phyloP scores from a whole-genome alignment of 2,113 vertebrate species.

The Haplochromis vanheusdeni region DNA sequence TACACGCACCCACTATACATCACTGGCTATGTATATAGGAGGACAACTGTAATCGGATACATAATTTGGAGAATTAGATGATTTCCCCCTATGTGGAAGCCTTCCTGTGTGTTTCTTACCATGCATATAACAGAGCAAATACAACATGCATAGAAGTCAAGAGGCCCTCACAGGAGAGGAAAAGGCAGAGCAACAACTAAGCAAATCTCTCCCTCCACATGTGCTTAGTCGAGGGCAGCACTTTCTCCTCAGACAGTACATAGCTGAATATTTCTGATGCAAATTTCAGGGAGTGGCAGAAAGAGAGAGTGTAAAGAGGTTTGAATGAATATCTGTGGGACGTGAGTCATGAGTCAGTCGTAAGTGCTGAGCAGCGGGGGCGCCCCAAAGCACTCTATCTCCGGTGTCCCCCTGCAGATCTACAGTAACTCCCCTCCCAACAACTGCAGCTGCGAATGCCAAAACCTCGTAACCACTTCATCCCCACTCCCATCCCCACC shows the following conservation, averaged over 20 bases:
- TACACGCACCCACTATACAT: not conserved
- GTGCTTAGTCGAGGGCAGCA: not conserved
- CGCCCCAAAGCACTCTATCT: not conserved
- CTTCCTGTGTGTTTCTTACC: not conserved
- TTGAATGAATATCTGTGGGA: not conserved
- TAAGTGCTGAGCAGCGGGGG: not conserved
- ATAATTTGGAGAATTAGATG: not conserved
- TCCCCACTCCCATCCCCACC: slow-evolving; percentile 27
- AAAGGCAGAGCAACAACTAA: not conserved
- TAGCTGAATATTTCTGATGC: slow-evolving; percentile 4
- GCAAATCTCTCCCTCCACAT: not conserved
- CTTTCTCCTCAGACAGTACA: not conserved
- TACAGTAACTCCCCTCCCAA: not conserved
- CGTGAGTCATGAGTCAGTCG: slow-evolving; percentile 44
- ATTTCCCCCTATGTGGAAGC: not conserved
- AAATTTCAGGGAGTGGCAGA: slow-evolving; percentile 39
- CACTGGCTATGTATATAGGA: not conserved
- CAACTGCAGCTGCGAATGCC: slow-evolving; percentile 29
- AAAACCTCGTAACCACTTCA: slow-evolving; percentile 6
- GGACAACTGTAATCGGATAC: not conserved
- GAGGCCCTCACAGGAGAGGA: slow-evolving; percentile 8
- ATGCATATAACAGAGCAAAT: slow-evolving; percentile 10
- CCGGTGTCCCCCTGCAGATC: slow-evolving; percentile 3
- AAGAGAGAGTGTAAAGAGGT: not conserved
- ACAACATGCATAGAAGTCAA: not conserved